phyloP scores from a whole-genome alignment of 1,140 invertebrate genomes.

The Drosophila carrolli region DNA sequence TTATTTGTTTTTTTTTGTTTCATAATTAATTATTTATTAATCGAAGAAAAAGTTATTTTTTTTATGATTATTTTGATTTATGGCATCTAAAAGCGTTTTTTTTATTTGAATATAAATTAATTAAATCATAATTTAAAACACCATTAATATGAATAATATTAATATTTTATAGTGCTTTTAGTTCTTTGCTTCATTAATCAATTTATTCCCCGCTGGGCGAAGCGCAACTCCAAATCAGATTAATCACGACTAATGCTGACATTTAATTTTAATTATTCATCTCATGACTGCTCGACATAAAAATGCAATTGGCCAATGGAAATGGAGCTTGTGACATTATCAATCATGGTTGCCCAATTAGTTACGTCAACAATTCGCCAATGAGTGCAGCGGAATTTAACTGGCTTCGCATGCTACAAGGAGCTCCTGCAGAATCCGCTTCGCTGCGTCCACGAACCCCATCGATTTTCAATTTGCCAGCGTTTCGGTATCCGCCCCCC shows the following conservation, averaged over 20 bases:
- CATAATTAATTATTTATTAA: too few species aligned
- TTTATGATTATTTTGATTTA: too few species aligned
- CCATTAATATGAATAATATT: neutral
- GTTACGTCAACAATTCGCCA: conserved; percentile 53
- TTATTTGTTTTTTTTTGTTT: too few species aligned
- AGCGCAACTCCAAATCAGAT: neutral
- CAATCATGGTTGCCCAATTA: conserved; percentile 63
- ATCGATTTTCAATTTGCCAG: conserved; percentile 71
- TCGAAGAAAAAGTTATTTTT: too few species aligned
- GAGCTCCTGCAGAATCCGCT: conserved; percentile 15
- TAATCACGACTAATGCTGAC: conserved; percentile 3
- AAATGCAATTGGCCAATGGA: conserved; percentile 22
- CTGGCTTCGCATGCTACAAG: conserved; percentile 29
- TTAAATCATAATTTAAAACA: neutral
- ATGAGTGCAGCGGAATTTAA: conserved; percentile 37
- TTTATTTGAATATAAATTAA: neutral
- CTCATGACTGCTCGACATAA: conserved; percentile 6
- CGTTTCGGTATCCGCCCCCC: conserved; percentile 19
- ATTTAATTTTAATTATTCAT: conserved; percentile 38
- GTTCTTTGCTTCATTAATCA: conserved; percentile 6
- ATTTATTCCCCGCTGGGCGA: neutral
- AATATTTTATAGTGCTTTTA: neutral
- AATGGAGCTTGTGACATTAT: conserved; percentile 26
- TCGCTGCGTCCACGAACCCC: conserved; percentile 32
- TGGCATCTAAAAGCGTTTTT: too few species aligned